These are phyloP conservation scores for Rissa tridactyla DNA, from an alignment of 2,113 vertebrate genomes.

Conservation along the genomic window DNA sequence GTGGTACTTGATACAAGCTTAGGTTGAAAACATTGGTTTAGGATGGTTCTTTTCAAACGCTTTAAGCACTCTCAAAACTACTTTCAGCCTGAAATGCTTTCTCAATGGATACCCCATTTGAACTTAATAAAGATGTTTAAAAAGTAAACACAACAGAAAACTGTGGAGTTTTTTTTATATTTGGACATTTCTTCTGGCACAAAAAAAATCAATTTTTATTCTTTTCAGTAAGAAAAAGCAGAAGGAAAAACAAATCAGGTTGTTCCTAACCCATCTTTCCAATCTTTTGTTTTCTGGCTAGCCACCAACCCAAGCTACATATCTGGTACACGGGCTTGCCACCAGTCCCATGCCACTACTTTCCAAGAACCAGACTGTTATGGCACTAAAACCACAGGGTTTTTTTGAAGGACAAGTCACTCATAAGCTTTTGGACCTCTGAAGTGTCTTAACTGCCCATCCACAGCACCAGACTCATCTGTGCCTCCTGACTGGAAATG, in stretches of 20 bases:
- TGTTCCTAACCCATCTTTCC: not conserved
- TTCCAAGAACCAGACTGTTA: not conserved
- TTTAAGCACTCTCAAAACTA: not conserved
- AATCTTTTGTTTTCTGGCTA: not conserved
- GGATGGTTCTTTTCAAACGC: not conserved
- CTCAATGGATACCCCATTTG: not conserved
- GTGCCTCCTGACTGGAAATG: not conserved
- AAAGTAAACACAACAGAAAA: not conserved
- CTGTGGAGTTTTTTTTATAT: accelerated
- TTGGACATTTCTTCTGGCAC: not conserved
- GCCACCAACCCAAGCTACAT: not conserved
- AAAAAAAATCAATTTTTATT: not conserved
- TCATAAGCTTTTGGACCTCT: not conserved
- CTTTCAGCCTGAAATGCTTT: not conserved
- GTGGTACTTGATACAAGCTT: not conserved
- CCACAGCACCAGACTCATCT: not conserved
- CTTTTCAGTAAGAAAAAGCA: not conserved
- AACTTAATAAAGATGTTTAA: not conserved
- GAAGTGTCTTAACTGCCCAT: not conserved
- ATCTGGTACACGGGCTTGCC: not conserved
- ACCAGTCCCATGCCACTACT: not conserved
- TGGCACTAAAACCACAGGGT: not conserved
- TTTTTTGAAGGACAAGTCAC: not conserved
- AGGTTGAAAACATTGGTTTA: not conserved
- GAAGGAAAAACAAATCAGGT: not conserved